A percentile compares a stretch with the other conserved stretches of the same genome.
Conservation (phyloP, 1,140 invertebrate genomes). For the Zaprionus taronus region DNA sequence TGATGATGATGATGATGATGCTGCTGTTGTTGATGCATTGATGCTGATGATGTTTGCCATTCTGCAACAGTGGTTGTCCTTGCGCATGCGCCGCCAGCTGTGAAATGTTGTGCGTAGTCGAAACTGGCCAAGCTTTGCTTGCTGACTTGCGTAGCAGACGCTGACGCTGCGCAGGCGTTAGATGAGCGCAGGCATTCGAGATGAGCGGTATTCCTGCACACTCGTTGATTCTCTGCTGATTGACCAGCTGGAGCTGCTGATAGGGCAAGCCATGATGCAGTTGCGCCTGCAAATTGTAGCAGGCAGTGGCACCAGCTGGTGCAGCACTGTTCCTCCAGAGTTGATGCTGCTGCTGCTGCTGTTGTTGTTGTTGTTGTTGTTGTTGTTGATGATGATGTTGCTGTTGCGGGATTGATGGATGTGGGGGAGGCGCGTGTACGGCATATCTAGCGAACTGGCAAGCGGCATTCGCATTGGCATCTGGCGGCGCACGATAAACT, state of each 20-base stretch:
- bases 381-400: slow-evolving; percentile 20
- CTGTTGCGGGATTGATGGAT: slow-evolving; percentile 19
- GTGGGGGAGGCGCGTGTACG: slow-evolving; percentile 22
- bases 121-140: slow-evolving; percentile 33
- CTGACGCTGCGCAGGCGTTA: slow-evolving; percentile 70
- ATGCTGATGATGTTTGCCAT: slow-evolving; percentile 50
- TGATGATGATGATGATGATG: slow-evolving; percentile 85
- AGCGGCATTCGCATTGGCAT: slow-evolving; percentile 45
- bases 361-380: slow-evolving; percentile 23
- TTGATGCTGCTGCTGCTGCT: slow-evolving; percentile 14
- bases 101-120: slow-evolving; percentile 79
- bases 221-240: slow-evolving; percentile 82
- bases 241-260: slow-evolving; percentile 46
- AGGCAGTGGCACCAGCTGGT: slow-evolving; percentile 14
- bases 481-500: slow-evolving; percentile 68
- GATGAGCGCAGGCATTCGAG: slow-evolving; percentile 86
- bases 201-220: slow-evolving; percentile 90
- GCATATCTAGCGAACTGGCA: slow-evolving; percentile 63
- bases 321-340: slow-evolving; percentile 16
- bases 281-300: slow-evolving; percentile 43
- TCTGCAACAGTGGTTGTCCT: slow-evolving; percentile 90
- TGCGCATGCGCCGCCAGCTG: slow-evolving; percentile 91
- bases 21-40: slow-evolving; percentile 23
- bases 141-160: slow-evolving; percentile 63
- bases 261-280: slow-evolving; percentile 45